Conservation (phyloP, 2,888 invertebrate genomes). For the Cordilura impudica region DNA sequence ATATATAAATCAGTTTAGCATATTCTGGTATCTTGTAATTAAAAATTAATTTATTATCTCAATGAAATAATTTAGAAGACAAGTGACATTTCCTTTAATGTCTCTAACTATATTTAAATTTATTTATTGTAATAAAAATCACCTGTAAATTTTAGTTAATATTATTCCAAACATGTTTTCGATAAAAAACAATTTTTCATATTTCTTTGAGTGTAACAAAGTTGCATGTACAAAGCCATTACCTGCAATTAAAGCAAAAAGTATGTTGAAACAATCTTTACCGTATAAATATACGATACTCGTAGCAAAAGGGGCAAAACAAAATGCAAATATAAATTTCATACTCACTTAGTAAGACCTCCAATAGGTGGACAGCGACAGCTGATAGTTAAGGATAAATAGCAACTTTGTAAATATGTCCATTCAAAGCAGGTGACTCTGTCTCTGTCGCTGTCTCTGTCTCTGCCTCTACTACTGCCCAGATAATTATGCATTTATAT, state of each 20-base stretch:
- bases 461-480: no score
- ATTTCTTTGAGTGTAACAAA: conserved; percentile 36
- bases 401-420: no score
- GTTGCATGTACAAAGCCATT: conserved; percentile 52
- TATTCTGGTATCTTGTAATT: no score
- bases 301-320: neutral
- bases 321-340: neutral
- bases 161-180: neutral
- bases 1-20: no score
- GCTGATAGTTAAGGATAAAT: no score
- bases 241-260: conserved; percentile 41
- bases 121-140: neutral
- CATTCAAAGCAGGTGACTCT: no score
- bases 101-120: neutral
- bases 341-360: neutral
- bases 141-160: no score
- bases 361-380: no score
- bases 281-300: neutral
- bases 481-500: conserved; percentile 14
- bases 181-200: neutral
- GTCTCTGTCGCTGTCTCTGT: no score
- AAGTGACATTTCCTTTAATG: neutral
- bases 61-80: no score
- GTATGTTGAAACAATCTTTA: conserved; percentile 4
- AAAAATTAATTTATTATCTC: no score